Conservation (phyloP, 2,797 vertebrate species). For the Scomberomorus guttatus region DNA sequence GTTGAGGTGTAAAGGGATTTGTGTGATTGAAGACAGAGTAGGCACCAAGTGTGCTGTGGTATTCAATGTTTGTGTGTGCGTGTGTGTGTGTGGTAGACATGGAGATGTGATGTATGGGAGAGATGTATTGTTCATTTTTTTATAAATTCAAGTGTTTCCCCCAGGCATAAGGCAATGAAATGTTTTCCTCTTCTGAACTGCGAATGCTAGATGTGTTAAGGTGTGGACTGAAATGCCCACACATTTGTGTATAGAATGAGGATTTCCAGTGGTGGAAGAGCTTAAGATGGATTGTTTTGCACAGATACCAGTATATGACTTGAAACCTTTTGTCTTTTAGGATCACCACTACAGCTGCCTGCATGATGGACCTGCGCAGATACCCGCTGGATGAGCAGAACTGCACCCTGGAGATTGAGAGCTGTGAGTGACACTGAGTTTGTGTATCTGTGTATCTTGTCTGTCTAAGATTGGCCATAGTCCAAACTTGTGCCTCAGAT, state of each 20-base stretch:
- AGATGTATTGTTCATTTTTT: neutral
- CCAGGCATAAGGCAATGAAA: neutral
- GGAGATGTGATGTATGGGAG: too few relatives aligned
- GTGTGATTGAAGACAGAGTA: slow-evolving; percentile 16
- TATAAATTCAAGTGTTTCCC: neutral
- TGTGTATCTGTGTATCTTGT: slow-evolving; percentile 5
- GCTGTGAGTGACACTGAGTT: slow-evolving; percentile 88
- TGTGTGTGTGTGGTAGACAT: neutral
- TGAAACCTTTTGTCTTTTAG: slow-evolving; percentile 68
- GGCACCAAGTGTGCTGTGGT: slow-evolving; percentile 16
- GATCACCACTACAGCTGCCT: slow-evolving; percentile 96
- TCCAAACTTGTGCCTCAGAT: neutral
- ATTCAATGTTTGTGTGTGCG: neutral
- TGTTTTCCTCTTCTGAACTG: slow-evolving; percentile 1
- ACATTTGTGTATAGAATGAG: neutral
- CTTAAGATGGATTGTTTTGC: neutral
- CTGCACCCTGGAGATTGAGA: slow-evolving; percentile 96
- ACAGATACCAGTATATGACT: slow-evolving; percentile 1
- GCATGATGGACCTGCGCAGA: slow-evolving; percentile 97
- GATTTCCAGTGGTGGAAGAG: neutral
- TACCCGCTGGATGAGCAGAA: slow-evolving; percentile 97
- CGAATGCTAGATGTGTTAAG: neutral
- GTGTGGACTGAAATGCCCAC: neutral
- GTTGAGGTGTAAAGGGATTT: slow-evolving; percentile 18
- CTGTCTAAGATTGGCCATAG: neutral